Evolutionary conservation across 2,888 invertebrate species (phyloP), one percentile per base, ranked within the genome.

Genomic region (Amblyjoppa fuscipennis): DNA sequence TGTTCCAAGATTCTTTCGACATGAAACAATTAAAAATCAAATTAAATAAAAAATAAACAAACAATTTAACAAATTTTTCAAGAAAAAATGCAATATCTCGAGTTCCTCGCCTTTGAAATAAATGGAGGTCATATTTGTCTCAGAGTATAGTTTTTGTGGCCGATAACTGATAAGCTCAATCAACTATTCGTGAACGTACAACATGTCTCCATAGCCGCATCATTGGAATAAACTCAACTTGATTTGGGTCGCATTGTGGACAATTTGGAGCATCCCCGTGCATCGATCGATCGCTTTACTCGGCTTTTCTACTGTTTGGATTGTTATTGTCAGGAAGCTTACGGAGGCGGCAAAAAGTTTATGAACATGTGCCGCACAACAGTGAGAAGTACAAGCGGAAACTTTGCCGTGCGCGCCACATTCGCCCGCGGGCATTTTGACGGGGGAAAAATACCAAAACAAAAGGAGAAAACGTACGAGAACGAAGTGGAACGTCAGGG

Each of bases 381-480:
- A 7, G 16, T 64, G 64, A 31, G 34, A 34, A 64, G 31, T 49
- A 34, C 20, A 13, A 34, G 25, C 20, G 20, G 20, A 2, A 73
- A 77, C 61, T 68, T 66, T 71, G 7, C 38, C 34, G 66, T 64
- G 31, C 80, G 71, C 31, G 59, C 7, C 2, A 45, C 13, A 66
- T 16, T 16, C 66, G 38, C 70, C 68, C 38, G 20, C 25, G 51
- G 41, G 68, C 41, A 56, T 68, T 61, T 76, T 83, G 49, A n/a
- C 66, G 38, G 31, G 31, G 13, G 51, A 77, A 76, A 75, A 59
- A 51, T 56, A 41, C 3, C 20, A 34, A 25, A 38, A 51, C 2
- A 56, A 70, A 66, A 53, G 68, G 66, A 28, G 49, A 69, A 68
- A 49, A 51, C 38, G 68, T 73, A 28, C 5, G 1, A 0, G 53